Evolutionary conservation across 2,888 invertebrate species (phyloP).

Genomic region (Gandaritis pyraliata): DNA sequence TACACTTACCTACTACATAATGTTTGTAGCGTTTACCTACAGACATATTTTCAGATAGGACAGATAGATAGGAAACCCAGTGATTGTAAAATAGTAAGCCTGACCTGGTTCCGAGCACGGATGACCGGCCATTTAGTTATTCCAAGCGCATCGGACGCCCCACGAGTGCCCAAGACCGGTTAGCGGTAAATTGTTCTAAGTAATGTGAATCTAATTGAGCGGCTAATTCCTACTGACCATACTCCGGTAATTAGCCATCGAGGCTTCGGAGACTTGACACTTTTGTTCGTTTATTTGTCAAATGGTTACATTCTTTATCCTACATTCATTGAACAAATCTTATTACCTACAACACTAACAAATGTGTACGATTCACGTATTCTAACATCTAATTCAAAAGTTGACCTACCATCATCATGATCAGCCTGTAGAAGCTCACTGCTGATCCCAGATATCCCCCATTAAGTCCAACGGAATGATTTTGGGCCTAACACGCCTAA

Average conservation of each 20-base stretch:
- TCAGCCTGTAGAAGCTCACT: too few relatives aligned
- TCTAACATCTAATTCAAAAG: too few relatives aligned
- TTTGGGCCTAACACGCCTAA: too few relatives aligned
- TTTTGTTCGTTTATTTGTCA: not conserved
- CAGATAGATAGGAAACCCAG: too few relatives aligned
- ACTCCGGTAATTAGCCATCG: conserved; percentile 66
- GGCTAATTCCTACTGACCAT: conserved; percentile 76
- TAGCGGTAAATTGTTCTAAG: conserved; percentile 80
- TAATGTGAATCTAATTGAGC: conserved; percentile 83
- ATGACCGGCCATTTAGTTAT: conserved; percentile 71
- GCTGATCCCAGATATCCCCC: too few relatives aligned
- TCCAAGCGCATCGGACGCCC: conserved; percentile 67
- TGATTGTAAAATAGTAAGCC: not conserved
- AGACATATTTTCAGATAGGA: too few relatives aligned
- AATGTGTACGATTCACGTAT: too few relatives aligned
- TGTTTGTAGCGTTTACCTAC: too few relatives aligned
- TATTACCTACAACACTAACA: not conserved
- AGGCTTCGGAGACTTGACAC: not conserved
- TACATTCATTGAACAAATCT: too few relatives aligned
- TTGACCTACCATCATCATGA: too few relatives aligned
- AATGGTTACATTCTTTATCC: conserved; percentile 1
- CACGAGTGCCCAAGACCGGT: conserved; percentile 71
- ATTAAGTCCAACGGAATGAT: too few relatives aligned
- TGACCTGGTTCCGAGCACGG: conserved; percentile 28
- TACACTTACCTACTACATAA: too few relatives aligned